Evolutionary conservation across 2,888 invertebrate species (phyloP), one percentile per base, ranked within the genome.

Genomic region (Drosophila monieri): DNA sequence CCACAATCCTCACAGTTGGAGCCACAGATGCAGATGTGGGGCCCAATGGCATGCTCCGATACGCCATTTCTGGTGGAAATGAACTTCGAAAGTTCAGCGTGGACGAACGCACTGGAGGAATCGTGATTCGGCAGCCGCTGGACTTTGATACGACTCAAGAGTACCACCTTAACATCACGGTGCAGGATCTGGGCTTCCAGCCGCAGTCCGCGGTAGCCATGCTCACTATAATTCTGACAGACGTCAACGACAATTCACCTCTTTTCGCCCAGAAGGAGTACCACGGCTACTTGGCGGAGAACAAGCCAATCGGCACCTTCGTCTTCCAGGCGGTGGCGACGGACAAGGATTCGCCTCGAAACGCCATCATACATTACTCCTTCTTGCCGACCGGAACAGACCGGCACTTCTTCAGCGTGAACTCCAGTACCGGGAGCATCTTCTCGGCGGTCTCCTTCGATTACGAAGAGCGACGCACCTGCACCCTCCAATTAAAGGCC

Each of bases 161-260:
- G 89, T 98, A 98, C 90, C 94, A 94, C 54, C 91, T 99, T 3
- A 97, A 97, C 89, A 96, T 99, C 60, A 96, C 97, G 0, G 98
- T 97, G 0, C 94, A 93, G 71, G 98, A 99, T 92, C 92, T 96
- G 52, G 98, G 96, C 2, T 97, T 97, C 88, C 95, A 96, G 76
- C 93, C 96, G 0, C 94, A 94, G 78, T 94, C 94, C 85, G 94
- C 97, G 0, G 95, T 95, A 5, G 97, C 97, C 0, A 95, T 95
- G 79, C 92, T 98, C 6, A 96, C 96, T 0, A 95, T 99, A 0
- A 96, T 95, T 55, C 93, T 99, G 1, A 97, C 96, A 0, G 98
- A 99, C 89, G 96, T 98, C 37, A 98, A 98, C 88, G 98, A 99
- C 88, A 98, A 98, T 90, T 95, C 97, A 9, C 98, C 98, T 0